A percentile compares a stretch with the other conserved stretches of the same genome.
Conservation (phyloP, 2,797 vertebrate genomes). For the Accipiter superciliosus region DNA sequence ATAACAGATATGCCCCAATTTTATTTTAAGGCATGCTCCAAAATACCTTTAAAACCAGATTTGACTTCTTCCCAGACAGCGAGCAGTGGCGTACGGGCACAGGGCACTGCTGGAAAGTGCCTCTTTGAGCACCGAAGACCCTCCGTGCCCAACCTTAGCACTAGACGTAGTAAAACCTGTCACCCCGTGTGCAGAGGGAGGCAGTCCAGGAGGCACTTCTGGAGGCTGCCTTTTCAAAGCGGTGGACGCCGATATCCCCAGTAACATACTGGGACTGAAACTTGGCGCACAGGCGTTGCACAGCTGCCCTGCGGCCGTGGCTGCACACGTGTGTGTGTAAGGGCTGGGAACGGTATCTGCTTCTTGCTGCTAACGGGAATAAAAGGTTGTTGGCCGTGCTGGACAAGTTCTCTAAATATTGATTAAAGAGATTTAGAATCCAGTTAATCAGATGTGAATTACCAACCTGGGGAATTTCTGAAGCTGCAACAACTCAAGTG, state of each 20-base stretch:
- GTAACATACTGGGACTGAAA: too few relatives aligned
- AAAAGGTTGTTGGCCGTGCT: not conserved
- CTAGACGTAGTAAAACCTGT: not conserved
- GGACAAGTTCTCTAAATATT: not conserved
- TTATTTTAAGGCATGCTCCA: not conserved
- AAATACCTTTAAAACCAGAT: not conserved
- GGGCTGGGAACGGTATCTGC: not conserved
- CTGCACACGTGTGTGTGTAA: rapidly evolving
- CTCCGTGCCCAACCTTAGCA: not conserved
- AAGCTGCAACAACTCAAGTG: not conserved
- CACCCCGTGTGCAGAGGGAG: rapidly evolving
- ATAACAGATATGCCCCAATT: not conserved
- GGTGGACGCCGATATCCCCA: not conserved
- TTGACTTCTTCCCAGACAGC: not conserved
- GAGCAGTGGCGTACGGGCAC: rapidly evolving
- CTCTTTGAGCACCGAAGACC: not conserved
- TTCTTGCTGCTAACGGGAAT: not conserved
- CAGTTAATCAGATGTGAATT: not conserved
- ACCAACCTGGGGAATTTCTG: not conserved
- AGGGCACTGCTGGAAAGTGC: not conserved
- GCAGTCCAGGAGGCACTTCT: not conserved
- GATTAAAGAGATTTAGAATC: not conserved
- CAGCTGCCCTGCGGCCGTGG: rapidly evolving
- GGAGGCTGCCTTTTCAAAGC: not conserved
- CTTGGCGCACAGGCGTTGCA: rapidly evolving